These are phyloP conservation scores for Grallaria varia DNA, from an alignment of 2,113 vertebrate genomes.

Conservation along the genomic window DNA sequence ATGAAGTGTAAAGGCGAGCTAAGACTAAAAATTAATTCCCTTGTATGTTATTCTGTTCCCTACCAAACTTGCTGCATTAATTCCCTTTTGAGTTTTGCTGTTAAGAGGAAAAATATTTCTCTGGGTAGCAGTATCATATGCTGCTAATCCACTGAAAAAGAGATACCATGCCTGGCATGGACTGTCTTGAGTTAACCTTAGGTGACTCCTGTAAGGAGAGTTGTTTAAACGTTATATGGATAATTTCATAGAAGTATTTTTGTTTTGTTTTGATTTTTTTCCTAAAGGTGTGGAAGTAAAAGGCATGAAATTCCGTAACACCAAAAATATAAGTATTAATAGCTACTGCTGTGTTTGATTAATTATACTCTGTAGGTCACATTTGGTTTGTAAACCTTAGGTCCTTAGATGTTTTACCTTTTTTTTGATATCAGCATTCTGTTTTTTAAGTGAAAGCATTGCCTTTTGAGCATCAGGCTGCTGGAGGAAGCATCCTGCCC, in stretches of 20 bases:
- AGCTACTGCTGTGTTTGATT: background rate
- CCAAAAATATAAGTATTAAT: background rate
- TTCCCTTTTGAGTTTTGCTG: background rate
- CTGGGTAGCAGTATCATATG: background rate
- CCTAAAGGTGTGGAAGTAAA: fast-evolving
- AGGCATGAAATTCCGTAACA: background rate
- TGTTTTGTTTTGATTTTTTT: background rate
- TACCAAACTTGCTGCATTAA: background rate
- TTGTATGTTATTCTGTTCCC: background rate
- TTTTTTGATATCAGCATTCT: background rate
- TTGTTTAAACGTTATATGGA: background rate
- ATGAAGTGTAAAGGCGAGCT: background rate
- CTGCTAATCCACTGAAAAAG: background rate
- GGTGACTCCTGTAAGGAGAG: background rate
- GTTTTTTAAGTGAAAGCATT: background rate
- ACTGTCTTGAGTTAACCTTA: background rate
- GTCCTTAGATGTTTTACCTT: background rate
- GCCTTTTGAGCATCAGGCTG: background rate
- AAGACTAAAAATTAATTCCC: background rate
- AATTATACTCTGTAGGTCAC: background rate
- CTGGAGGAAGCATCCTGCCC: background rate
- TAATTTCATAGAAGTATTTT: background rate
- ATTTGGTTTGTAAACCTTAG: background rate
- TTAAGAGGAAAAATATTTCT: background rate
- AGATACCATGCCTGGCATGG: background rate